Percentiles rank a stretch among this genome's conserved stretches.
phyloP scores from a whole-genome alignment of 2,113 vertebrate species.

The Danionella cerebrum region DNA sequence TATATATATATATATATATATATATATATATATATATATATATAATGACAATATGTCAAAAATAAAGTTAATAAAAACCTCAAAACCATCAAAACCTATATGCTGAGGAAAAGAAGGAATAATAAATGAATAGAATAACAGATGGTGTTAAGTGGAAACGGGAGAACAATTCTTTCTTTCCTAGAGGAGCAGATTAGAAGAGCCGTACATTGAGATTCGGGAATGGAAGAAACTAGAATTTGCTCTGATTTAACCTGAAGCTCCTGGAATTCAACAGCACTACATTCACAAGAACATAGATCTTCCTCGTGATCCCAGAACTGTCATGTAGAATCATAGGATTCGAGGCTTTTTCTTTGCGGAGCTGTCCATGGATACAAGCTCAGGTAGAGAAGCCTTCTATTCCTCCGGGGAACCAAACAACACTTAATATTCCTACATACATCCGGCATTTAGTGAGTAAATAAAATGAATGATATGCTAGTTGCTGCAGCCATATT shows the following conservation, averaged over 20 bases:
- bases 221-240: constrained; percentile 1
- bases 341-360: neutral
- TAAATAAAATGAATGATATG: too few species aligned
- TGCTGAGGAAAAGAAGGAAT: neutral
- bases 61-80: too few species aligned
- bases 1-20: too few species aligned
- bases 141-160: neutral
- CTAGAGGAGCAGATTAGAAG: neutral
- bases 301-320: neutral
- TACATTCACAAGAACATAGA: neutral
- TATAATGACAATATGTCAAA: too few species aligned
- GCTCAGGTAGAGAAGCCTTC: neutral
- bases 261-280: neutral
- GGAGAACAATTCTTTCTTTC: neutral
- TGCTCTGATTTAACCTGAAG: neutral
- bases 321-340: constrained; percentile 13
- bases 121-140: neutral
- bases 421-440: too few species aligned
- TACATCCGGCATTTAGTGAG: too few species aligned
- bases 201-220: neutral
- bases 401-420: neutral
- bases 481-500: too few species aligned
- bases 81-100: too few species aligned
- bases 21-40: too few species aligned
- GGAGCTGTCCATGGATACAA: neutral